These are phyloP conservation scores for Zaprionus kolodkinae DNA, from an alignment of 1,140 invertebrate genomes.

Conservation along the genomic window DNA sequence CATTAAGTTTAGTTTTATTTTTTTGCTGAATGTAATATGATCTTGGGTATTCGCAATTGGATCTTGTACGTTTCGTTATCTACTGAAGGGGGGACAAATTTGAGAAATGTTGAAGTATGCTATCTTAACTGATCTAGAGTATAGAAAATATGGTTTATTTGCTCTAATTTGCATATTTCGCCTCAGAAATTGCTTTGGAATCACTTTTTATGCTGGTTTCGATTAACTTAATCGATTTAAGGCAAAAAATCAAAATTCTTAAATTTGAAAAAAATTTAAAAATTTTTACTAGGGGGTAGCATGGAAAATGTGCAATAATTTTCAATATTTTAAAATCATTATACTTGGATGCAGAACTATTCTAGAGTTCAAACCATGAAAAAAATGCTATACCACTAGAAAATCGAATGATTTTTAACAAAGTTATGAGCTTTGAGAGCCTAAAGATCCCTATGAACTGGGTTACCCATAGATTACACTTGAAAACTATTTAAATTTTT, in stretches of 20 bases:
- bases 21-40: slow-evolving; percentile 8
- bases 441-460: too few relatives aligned
- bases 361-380: not conserved
- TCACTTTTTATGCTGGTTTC: too few relatives aligned
- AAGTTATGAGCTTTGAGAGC: too few relatives aligned
- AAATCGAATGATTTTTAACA: not conserved
- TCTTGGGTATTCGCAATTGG: not conserved
- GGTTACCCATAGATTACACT: too few relatives aligned
- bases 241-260: not conserved
- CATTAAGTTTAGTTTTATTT: not conserved
- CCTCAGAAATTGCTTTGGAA: too few relatives aligned
- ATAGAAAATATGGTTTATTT: too few relatives aligned
- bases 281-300: too few relatives aligned
- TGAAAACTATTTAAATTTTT: too few relatives aligned
- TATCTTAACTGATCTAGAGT: too few relatives aligned
- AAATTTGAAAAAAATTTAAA: too few relatives aligned
- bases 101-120: not conserved
- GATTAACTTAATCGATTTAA: not conserved
- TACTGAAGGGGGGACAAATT: not conserved
- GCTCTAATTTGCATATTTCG: too few relatives aligned
- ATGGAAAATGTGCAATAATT: not conserved
- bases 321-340: not conserved
- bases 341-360: too few relatives aligned
- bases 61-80: not conserved
- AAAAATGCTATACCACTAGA: not conserved